A percentile compares a stretch with the other conserved stretches of the same genome.
Evolutionary conservation across 1,140 invertebrate species (phyloP).

Genomic region (Hylaeus volcanicus): DNA sequence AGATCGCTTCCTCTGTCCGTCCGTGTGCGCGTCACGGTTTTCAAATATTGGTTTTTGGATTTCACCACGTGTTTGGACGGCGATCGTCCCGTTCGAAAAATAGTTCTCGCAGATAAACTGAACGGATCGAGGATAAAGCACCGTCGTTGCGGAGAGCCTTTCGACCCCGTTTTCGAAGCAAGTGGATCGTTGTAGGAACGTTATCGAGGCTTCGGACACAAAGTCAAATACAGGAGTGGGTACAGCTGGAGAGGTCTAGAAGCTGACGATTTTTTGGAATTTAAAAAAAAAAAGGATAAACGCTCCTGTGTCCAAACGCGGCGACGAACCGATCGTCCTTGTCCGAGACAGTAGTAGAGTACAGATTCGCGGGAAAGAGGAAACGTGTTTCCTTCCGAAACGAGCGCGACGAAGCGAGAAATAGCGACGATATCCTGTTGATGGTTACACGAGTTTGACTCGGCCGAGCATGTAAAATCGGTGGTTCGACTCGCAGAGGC

Average conservation of each 20-base stretch:
- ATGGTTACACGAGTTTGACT: not conserved
- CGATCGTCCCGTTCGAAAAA: not conserved
- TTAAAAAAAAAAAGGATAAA: too few species aligned
- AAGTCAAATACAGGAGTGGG: not conserved
- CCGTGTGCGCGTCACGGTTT: not conserved
- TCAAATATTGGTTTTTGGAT: constrained; percentile 55
- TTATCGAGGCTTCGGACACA: not conserved
- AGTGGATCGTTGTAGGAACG: not conserved
- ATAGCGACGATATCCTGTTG: not conserved
- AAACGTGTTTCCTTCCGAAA: not conserved
- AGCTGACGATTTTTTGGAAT: too few species aligned
- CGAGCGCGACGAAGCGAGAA: not conserved
- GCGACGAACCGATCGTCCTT: not conserved
- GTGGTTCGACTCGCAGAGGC: constrained; percentile 13
- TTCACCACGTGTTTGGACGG: not conserved
- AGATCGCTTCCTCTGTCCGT: not conserved
- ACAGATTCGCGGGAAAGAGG: not conserved
- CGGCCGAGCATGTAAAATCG: constrained; percentile 50
- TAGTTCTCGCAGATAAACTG: not conserved
- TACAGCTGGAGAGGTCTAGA: too few species aligned
- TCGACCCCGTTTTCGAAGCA: not conserved
- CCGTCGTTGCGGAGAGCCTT: too few species aligned
- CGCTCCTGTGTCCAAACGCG: not conserved
- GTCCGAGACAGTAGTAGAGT: not conserved
- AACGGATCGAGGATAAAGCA: not conserved